Evolutionary conservation across 2,888 invertebrate species (phyloP).

Genomic region (Coleophora flavipennella): DNA sequence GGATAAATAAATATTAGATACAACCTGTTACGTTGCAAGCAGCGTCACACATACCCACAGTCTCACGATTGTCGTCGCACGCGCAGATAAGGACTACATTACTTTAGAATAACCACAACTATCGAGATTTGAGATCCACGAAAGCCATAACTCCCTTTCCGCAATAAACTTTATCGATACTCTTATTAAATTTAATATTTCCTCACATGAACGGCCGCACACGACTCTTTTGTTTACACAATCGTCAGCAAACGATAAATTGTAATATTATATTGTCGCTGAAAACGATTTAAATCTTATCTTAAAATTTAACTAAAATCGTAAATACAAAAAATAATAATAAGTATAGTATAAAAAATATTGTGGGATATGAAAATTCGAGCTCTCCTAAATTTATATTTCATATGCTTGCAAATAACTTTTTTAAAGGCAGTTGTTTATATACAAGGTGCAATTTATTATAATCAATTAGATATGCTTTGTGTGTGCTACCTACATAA

Average conservation of each 20-base stretch:
- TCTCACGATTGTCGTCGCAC: conserved; percentile 61
- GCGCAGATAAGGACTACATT: conserved; percentile 47
- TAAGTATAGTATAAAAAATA: too few relatives aligned
- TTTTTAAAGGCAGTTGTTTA: neutral
- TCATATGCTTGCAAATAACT: neutral
- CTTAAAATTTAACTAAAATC: too few relatives aligned
- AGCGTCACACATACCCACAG: conserved; percentile 28
- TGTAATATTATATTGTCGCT: too few relatives aligned
- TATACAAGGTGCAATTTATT: neutral
- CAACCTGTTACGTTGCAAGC: neutral
- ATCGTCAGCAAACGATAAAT: too few relatives aligned
- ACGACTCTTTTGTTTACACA: too few relatives aligned
- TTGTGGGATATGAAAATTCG: too few relatives aligned
- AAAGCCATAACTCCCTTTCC: conserved; percentile 60
- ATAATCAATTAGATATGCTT: neutral
- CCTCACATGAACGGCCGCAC: conserved; percentile 1
- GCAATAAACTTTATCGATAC: conserved; percentile 64
- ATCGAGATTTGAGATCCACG: conserved; percentile 72
- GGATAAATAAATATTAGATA: neutral
- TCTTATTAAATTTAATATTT: conserved; percentile 60
- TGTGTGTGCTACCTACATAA: neutral
- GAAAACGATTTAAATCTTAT: too few relatives aligned
- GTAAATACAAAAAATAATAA: too few relatives aligned
- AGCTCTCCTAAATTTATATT: too few relatives aligned
- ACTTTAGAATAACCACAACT: conserved; percentile 52